Percentiles rank a stretch among this genome's conserved stretches.
These are phyloP conservation scores for Spea multiplicata DNA, from an alignment of 2,113 vertebrate genomes.

Conservation along the genomic window DNA sequence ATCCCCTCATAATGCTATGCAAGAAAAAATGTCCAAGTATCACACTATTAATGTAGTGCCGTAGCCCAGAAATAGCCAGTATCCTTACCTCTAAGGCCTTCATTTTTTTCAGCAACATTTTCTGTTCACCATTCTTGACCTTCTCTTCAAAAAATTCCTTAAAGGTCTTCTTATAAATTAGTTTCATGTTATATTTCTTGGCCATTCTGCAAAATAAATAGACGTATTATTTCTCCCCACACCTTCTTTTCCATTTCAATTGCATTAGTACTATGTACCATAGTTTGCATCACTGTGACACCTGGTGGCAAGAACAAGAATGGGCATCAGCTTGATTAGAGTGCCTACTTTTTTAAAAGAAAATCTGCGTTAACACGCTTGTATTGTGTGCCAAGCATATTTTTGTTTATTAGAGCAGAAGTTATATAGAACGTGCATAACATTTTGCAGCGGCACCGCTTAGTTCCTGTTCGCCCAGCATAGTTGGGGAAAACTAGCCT, in stretches of 20 bases:
- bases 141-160: slow-evolving; percentile 89
- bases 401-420: too few species aligned
- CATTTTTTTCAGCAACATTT: slow-evolving; percentile 86
- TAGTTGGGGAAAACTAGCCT: too few species aligned
- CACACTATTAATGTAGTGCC: too few species aligned
- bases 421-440: too few species aligned
- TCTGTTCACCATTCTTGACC: slow-evolving; percentile 80
- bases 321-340: slow-evolving; percentile 10
- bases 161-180: slow-evolving; percentile 87
- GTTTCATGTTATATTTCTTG: slow-evolving; percentile 87
- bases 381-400: too few species aligned
- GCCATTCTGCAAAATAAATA: slow-evolving; percentile 80
- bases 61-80: neutral
- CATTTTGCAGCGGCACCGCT: too few species aligned
- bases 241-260: slow-evolving; percentile 5
- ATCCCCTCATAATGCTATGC: too few species aligned
- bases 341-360: too few species aligned
- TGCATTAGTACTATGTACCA: neutral
- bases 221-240: slow-evolving; percentile 22
- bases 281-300: slow-evolving; percentile 55
- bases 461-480: too few species aligned
- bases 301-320: slow-evolving; percentile 49
- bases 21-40: too few species aligned
- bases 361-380: too few species aligned
- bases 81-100: slow-evolving; percentile 81